Conservation (phyloP, 2,113 vertebrate genomes). For the Gymnogyps californianus region DNA sequence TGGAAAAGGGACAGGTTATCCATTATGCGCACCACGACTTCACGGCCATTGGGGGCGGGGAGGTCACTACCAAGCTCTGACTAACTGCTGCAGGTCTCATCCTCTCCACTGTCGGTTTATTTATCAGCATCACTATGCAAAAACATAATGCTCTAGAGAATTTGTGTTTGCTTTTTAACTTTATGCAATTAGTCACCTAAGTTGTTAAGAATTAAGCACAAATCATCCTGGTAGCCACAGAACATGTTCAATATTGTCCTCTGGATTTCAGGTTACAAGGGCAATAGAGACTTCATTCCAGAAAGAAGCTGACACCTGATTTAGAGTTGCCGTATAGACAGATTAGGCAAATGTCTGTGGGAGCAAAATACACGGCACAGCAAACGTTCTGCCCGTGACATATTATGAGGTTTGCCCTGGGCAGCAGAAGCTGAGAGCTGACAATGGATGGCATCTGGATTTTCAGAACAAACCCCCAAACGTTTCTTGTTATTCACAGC, state of each 20-base stretch:
- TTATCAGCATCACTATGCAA: not conserved
- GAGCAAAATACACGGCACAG: not conserved
- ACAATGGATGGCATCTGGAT: conserved; percentile 28
- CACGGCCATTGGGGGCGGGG: no score
- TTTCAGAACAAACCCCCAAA: conserved; percentile 40
- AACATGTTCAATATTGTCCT: not conserved
- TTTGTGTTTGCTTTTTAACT: not conserved
- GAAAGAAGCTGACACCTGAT: not conserved
- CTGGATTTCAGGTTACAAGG: not conserved
- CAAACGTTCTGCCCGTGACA: not conserved
- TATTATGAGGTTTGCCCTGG: not conserved
- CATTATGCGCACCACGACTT: not conserved
- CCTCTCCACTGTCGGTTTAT: not conserved
- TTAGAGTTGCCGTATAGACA: not conserved
- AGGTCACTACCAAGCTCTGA: not conserved
- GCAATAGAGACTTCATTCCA: not conserved
- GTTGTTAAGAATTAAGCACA: not conserved
- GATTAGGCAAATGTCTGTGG: not conserved
- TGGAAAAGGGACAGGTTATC: not conserved
- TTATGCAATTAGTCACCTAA: not conserved
- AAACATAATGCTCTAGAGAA: not conserved
- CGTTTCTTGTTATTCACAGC: conserved; percentile 44
- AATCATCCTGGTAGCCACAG: not conserved
- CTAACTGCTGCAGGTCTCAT: not conserved
- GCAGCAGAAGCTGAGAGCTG: conserved; percentile 26